phyloP scores from a whole-genome alignment of 2,113 vertebrate species.

The Dipodomys ordii region DNA sequence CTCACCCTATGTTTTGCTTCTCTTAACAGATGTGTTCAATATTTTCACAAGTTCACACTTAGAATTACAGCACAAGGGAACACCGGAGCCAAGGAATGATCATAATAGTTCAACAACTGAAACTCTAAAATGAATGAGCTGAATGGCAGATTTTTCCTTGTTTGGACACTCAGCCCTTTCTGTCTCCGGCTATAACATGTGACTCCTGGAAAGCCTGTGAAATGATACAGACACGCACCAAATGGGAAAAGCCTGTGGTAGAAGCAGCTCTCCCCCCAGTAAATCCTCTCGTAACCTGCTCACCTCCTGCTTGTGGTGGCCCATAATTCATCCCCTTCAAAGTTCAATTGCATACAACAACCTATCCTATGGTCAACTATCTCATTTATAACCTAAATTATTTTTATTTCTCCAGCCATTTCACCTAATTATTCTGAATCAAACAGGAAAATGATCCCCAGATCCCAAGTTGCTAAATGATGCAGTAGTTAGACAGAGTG shows the following conservation, averaged over 20 bases:
- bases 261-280: conserved; percentile 31
- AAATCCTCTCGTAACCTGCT: background rate
- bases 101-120: conserved; percentile 15
- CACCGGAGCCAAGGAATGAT: conserved; percentile 55
- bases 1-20: conserved; percentile 27
- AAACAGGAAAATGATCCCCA: conserved; percentile 53
- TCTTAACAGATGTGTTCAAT: conserved; percentile 53
- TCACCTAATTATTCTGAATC: conserved; percentile 65
- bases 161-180: conserved; percentile 66
- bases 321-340: conserved; percentile 73
- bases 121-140: conserved; percentile 71
- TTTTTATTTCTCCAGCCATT: conserved; percentile 74
- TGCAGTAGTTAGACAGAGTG: background rate
- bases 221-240: conserved; percentile 51
- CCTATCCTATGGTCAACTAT: conserved; percentile 66
- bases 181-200: conserved; percentile 31
- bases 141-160: conserved; percentile 42
- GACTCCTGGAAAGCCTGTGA: conserved; percentile 50
- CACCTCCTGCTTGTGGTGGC: conserved; percentile 60
- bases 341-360: conserved; percentile 65
- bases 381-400: conserved; percentile 74
- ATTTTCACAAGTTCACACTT: conserved; percentile 63
- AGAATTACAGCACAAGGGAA: conserved; percentile 35
- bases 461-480: conserved; percentile 48
- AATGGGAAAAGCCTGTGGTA: conserved; percentile 10